Conservation (phyloP, 2,888 invertebrate species). For the Stictocephala bisonia region DNA sequence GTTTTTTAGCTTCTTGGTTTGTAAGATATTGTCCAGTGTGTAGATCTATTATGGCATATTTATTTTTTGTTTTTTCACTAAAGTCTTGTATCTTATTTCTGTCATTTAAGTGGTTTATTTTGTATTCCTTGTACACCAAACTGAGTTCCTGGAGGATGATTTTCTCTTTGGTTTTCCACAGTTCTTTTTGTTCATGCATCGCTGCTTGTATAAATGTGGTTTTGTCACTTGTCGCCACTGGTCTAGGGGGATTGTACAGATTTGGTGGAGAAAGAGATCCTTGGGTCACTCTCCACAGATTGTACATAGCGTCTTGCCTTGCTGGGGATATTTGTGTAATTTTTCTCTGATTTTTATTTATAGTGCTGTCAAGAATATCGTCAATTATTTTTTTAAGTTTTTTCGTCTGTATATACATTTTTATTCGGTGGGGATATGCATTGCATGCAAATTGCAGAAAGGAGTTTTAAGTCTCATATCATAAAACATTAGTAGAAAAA, state of each 20-base stretch:
- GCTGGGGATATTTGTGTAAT: not conserved
- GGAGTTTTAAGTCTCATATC: no score
- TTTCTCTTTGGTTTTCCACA: constrained; percentile 22
- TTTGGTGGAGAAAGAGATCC: constrained; percentile 2
- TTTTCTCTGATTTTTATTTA: not conserved
- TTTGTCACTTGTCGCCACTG: not conserved
- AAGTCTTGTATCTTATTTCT: not conserved
- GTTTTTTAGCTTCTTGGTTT: not conserved
- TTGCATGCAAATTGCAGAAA: constrained; percentile 20
- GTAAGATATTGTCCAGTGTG: constrained; percentile 4
- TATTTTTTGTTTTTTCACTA: not conserved
- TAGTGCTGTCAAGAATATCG: not conserved
- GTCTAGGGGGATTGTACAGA: not conserved
- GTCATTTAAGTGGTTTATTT: not conserved
- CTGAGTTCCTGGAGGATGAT: constrained; percentile 16
- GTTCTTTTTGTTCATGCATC: constrained; percentile 25
- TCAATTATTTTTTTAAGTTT: constrained; percentile 21
- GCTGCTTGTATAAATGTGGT: not conserved
- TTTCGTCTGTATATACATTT: not conserved
- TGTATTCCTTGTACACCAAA: not conserved
- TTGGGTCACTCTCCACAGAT: not conserved
- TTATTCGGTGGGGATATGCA: constrained; percentile 15
- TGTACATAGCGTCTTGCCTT: constrained; percentile 1
- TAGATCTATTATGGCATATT: constrained; percentile 11
- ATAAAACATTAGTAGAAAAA: no score